These are phyloP conservation scores for Zele albiditarsus DNA, from an alignment of 2,888 invertebrate species.

Conservation along the genomic window DNA sequence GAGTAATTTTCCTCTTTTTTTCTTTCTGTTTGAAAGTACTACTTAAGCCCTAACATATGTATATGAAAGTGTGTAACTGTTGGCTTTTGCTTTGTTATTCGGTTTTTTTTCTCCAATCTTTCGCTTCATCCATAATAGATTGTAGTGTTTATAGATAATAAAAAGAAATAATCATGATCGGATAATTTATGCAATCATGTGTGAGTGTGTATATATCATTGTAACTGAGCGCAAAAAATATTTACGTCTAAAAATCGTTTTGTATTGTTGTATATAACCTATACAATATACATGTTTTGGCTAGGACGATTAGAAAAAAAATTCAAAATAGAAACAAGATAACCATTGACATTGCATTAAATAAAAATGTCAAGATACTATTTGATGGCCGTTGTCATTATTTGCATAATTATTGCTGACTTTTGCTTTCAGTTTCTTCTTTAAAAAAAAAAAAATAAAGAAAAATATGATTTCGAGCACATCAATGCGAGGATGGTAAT, in stretches of 20 bases:
- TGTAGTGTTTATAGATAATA: constrained; percentile 38
- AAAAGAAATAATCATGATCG: constrained; percentile 26
- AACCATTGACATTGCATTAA: constrained; percentile 18
- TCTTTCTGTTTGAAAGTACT: constrained; percentile 52
- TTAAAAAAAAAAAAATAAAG: neutral
- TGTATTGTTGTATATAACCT: constrained; percentile 42
- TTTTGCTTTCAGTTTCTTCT: neutral
- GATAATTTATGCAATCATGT: constrained; percentile 48
- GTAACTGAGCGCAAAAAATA: constrained; percentile 17
- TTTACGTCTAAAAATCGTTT: constrained; percentile 50
- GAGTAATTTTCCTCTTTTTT: constrained; percentile 32
- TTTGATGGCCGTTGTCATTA: constrained; percentile 21
- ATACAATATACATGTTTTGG: constrained; percentile 39
- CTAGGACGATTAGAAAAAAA: constrained; percentile 31
- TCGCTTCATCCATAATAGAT: constrained; percentile 46
- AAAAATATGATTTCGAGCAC: neutral
- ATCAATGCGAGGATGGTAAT: constrained; percentile 4
- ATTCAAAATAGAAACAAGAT: constrained; percentile 23
- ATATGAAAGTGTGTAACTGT: neutral
- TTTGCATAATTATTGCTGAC: neutral
- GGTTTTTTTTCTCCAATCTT: constrained; percentile 27
- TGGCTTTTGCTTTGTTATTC: constrained; percentile 50
- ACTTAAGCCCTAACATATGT: constrained; percentile 60
- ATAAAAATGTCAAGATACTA: constrained; percentile 22
- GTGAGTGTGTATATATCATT: constrained; percentile 19